phyloP scores from a whole-genome alignment of 2,888 invertebrate species.

The Leuctra nigra region DNA sequence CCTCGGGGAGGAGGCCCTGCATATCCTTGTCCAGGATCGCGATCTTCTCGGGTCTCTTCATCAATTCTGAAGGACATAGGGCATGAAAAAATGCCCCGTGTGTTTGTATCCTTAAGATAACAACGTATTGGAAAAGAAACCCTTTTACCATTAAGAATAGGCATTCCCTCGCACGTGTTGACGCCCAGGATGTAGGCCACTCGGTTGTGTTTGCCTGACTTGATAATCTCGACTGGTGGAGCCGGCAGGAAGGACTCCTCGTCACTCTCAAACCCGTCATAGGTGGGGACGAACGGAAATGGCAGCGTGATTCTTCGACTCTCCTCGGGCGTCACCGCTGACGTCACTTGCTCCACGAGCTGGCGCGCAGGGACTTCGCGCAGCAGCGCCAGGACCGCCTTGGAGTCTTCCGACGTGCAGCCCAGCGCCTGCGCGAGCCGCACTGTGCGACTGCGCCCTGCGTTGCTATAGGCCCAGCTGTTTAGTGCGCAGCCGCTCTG shows the following conservation, averaged over 20 bases:
- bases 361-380: slow-evolving; percentile 25
- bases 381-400: slow-evolving; percentile 27
- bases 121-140: background rate
- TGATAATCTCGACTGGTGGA: slow-evolving; percentile 22
- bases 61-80: too few relatives aligned
- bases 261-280: slow-evolving; percentile 14
- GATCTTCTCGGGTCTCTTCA: background rate
- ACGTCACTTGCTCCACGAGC: too few relatives aligned
- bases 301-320: too few relatives aligned
- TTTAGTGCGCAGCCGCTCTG: slow-evolving; percentile 31
- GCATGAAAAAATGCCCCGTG: too few relatives aligned
- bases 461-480: slow-evolving; percentile 29
- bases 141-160: background rate
- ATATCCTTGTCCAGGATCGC: background rate
- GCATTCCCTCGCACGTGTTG: slow-evolving; percentile 17
- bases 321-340: too few relatives aligned
- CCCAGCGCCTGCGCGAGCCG: slow-evolving; percentile 27
- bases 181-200: slow-evolving; percentile 28
- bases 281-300: slow-evolving; percentile 24
- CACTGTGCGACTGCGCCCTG: slow-evolving; percentile 7
- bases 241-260: slow-evolving; percentile 21
- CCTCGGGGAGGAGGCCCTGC: background rate
- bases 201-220: slow-evolving; percentile 20
- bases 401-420: slow-evolving; percentile 23
- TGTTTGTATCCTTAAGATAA: background rate